A percentile compares a stretch with the other conserved stretches of the same genome.
Conservation (phyloP, 2,797 vertebrate species). For the Clarias fuscus region DNA sequence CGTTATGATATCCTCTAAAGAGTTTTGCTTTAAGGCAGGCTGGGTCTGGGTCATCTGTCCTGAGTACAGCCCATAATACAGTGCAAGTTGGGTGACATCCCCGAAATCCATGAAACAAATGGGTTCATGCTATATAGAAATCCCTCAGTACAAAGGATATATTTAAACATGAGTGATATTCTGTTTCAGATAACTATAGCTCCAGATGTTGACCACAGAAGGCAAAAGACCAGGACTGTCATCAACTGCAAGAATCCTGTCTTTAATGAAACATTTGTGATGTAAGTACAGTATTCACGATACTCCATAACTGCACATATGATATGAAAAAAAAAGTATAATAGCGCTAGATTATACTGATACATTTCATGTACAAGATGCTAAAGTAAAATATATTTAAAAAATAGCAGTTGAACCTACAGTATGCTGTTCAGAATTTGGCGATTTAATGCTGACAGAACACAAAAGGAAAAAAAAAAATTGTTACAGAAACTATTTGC, state of each 20-base stretch:
- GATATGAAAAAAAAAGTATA: not conserved
- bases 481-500: not conserved
- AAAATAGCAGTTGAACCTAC: not conserved
- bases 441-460: not conserved
- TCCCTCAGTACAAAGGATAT: not conserved
- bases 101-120: constrained; percentile 29
- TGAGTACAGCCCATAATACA: constrained; percentile 5
- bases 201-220: constrained; percentile 55
- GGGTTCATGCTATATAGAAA: constrained; percentile 20
- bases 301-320: not conserved
- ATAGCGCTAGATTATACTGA: not conserved
- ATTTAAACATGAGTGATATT: not conserved
- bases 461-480: no score
- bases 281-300: constrained; percentile 62
- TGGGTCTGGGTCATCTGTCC: constrained; percentile 42
- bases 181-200: constrained; percentile 54
- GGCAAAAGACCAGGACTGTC: constrained; percentile 62
- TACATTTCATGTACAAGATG: not conserved
- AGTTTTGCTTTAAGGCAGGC: constrained; percentile 35
- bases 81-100: constrained; percentile 42
- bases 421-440: not conserved
- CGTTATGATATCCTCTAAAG: not conserved
- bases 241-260: constrained; percentile 65
- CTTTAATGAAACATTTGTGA: constrained; percentile 60
- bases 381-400: not conserved